Base-by-base conservation (phyloP, 2,113 vertebrate genomes). In the Macquaria ambigua region DNA sequence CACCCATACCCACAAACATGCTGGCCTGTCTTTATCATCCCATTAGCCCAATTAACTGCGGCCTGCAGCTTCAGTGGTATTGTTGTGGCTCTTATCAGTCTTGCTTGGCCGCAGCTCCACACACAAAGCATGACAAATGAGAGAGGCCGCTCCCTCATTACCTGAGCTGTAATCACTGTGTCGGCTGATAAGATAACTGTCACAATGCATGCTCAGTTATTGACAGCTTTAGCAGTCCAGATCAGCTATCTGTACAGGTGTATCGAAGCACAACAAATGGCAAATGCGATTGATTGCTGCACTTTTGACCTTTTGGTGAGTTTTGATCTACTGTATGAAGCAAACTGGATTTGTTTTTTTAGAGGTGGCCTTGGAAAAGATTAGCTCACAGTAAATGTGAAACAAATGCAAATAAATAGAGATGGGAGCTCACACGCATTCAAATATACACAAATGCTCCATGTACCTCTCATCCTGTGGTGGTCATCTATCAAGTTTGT, bases 81-180 rank as follows among this genome's bases (percentile, higher is more conserved):
- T 88, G 84, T 86, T 86, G 74, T 80, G 67, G 63, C 83, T 91
- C 74, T 75, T 75, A 87, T 93, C 87, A 0, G 73, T 87, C 83
- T 91, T 76, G 81, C 58, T 78, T 56, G 90, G 85, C 76, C 66
- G 18, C 89, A 18, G 79, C 82, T 74, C 25, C 43, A 1, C 66
- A 82, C 84, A 77, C 80, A 92, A 91, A 93, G 85, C 88, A 83
- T 89, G 90, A 93, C 85, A 87, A 92, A 94, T 87, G 87, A 88
- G 61, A 67, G 56, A 59, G 74, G 81, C 64, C 67, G 75, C 63
- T 87, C 74, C 59, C 87, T 92, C 91, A 92, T 94, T 92, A 92
- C 82, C 91, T 93, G 76, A 62, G 69, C 88, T 85, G 76, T 93
- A 90, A 93, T 94, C 92, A 81, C 68, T 18, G 48, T 84, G 89